Evolutionary conservation across 2,888 invertebrate genomes (phyloP).

Genomic region (Syritta pipiens): DNA sequence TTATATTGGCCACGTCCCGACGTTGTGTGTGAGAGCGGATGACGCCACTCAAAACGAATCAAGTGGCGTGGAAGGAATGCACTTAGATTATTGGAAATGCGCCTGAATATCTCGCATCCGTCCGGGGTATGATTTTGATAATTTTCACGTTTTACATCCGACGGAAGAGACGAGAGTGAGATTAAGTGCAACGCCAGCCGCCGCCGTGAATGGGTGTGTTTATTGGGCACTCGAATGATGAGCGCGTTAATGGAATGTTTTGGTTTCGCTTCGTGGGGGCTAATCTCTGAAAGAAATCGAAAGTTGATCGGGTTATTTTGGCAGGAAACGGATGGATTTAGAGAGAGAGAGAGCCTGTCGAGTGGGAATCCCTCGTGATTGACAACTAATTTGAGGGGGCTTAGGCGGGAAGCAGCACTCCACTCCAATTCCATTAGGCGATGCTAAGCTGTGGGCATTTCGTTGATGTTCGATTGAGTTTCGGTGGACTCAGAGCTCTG

Average conservation of each 20-base stretch:
- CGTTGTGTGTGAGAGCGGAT: conserved; percentile 53
- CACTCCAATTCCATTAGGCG: too few relatives aligned
- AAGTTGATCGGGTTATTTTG: conserved; percentile 25
- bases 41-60: conserved; percentile 68
- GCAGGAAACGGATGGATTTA: not conserved
- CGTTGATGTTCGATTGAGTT: too few relatives aligned
- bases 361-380: conserved; percentile 34
- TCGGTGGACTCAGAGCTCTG: too few relatives aligned
- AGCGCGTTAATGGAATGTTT: conserved; percentile 59
- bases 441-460: too few relatives aligned
- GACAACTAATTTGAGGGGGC: conserved; percentile 22
- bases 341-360: conserved; percentile 1
- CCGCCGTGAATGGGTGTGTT: conserved; percentile 27
- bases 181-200: conserved; percentile 24
- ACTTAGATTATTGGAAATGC: conserved; percentile 61
- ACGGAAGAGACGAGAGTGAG: conserved; percentile 46
- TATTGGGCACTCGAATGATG: conserved; percentile 45
- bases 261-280: conserved; percentile 10
- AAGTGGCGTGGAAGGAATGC: conserved; percentile 65
- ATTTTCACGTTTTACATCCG: conserved; percentile 30
- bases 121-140: too few relatives aligned
- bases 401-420: not conserved
- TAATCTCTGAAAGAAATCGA: not conserved
- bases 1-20: conserved; percentile 54
- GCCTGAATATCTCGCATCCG: too few relatives aligned